A percentile compares a stretch with the other conserved stretches of the same genome.
Evolutionary conservation across 2,888 invertebrate species (phyloP).

Genomic region (Philaethria dido): DNA sequence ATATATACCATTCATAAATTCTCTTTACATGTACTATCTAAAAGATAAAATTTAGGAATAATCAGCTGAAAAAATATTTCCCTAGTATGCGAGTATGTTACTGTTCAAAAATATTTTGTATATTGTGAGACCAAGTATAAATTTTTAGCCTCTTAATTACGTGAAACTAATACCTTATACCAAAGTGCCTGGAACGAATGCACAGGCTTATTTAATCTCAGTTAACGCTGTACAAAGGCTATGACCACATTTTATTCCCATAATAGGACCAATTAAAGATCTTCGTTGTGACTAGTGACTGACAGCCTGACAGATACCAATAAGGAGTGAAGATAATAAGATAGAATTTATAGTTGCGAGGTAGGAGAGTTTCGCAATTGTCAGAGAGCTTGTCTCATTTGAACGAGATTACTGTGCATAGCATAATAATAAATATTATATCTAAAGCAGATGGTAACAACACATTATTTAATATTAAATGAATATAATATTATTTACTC

Average conservation of each 20-base stretch:
- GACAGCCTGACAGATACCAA: constrained; percentile 7
- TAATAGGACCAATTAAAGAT: constrained; percentile 4
- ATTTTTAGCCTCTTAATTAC: constrained; percentile 37
- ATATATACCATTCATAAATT: no score
- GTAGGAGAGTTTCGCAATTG: not conserved
- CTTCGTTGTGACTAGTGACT: not conserved
- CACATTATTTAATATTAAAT: no score
- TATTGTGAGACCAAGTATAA: constrained; percentile 9
- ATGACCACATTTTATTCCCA: constrained; percentile 23
- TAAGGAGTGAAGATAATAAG: not conserved
- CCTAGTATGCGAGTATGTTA: not conserved
- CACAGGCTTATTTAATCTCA: constrained; percentile 34
- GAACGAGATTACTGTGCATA: not conserved
- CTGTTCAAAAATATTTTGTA: not conserved
- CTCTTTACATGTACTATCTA: no score
- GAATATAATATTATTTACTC: no score
- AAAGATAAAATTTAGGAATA: not conserved
- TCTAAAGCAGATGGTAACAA: no score
- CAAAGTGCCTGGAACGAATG: constrained; percentile 42
- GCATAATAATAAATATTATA: no score
- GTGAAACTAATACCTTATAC: constrained; percentile 37
- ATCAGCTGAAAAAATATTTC: not conserved
- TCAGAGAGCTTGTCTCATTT: not conserved
- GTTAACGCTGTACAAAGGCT: constrained; percentile 20
- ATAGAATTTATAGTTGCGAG: not conserved